Conservation (phyloP, 1,140 invertebrate genomes). For the Nasonia vitripennis region DNA sequence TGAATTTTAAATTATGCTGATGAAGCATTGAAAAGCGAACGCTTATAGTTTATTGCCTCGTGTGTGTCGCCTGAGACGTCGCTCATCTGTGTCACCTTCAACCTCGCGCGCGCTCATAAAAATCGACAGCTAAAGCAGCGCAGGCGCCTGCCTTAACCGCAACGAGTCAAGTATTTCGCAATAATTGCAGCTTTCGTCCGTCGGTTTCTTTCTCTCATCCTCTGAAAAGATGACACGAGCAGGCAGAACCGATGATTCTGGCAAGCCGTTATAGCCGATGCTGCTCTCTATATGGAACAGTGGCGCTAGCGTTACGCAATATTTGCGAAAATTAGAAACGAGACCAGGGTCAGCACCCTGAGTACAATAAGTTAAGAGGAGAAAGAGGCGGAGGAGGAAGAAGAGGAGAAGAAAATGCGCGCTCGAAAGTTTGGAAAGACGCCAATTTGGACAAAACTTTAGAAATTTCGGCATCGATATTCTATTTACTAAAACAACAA, state of each 20-base stretch:
- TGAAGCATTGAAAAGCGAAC: constrained; percentile 31
- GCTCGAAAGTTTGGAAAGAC: constrained; percentile 54
- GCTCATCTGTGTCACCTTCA: constrained; percentile 42
- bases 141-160: background rate
- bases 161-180: background rate
- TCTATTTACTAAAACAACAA: constrained; percentile 36
- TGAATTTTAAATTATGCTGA: constrained; percentile 47
- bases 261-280: background rate
- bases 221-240: too few relatives aligned
- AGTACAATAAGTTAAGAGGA: constrained; percentile 59
- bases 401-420: constrained; percentile 33
- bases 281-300: too few relatives aligned
- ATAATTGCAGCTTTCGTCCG: background rate
- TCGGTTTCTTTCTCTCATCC: background rate
- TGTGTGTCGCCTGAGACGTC: background rate
- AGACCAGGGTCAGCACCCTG: constrained; percentile 61
- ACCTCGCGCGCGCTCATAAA: background rate
- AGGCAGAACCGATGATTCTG: background rate
- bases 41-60: constrained; percentile 37
- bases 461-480: constrained; percentile 58
- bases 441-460: constrained; percentile 60
- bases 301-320: constrained; percentile 31
- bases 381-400: constrained; percentile 21
- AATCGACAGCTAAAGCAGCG: background rate
- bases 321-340: constrained; percentile 59